A percentile compares a stretch with the other conserved stretches of the same genome.
Conservation (phyloP, 2,113 vertebrate species). For the Scytalopus superciliaris region DNA sequence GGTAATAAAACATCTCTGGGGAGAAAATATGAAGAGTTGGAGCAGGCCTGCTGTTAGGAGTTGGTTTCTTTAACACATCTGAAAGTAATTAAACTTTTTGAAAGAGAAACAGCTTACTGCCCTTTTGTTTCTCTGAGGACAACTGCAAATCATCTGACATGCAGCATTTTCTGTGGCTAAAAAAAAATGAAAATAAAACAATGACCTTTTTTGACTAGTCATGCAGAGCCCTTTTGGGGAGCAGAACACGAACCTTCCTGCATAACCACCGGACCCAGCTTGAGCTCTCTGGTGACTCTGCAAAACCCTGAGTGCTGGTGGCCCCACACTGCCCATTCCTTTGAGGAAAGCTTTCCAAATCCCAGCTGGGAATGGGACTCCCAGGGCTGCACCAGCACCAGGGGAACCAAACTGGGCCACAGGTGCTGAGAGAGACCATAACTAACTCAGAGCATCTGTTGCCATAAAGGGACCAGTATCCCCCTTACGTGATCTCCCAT, state of each 20-base stretch:
- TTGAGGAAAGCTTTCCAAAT: background rate
- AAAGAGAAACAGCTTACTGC: conserved; percentile 18
- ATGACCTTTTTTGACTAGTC: background rate
- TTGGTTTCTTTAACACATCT: conserved; percentile 36
- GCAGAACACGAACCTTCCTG: background rate
- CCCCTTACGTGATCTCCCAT: fast-evolving
- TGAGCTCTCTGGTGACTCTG: background rate
- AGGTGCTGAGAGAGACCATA: background rate
- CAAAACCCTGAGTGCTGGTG: background rate
- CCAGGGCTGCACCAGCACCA: background rate
- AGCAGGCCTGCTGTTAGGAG: background rate
- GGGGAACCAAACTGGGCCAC: background rate
- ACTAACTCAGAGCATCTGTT: background rate
- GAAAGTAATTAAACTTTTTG: conserved; percentile 44
- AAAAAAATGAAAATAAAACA: conserved; percentile 20
- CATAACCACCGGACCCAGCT: background rate
- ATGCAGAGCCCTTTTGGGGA: background rate
- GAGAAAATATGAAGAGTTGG: background rate
- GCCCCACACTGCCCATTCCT: fast-evolving
- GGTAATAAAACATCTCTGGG: background rate
- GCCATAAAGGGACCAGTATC: background rate
- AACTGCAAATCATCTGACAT: conserved; percentile 19
- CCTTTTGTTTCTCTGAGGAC: conserved; percentile 53
- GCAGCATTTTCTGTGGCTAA: conserved; percentile 5
- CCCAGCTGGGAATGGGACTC: background rate